Base-by-base conservation (phyloP, 2,113 vertebrate species). In the Furnarius figulus region DNA sequence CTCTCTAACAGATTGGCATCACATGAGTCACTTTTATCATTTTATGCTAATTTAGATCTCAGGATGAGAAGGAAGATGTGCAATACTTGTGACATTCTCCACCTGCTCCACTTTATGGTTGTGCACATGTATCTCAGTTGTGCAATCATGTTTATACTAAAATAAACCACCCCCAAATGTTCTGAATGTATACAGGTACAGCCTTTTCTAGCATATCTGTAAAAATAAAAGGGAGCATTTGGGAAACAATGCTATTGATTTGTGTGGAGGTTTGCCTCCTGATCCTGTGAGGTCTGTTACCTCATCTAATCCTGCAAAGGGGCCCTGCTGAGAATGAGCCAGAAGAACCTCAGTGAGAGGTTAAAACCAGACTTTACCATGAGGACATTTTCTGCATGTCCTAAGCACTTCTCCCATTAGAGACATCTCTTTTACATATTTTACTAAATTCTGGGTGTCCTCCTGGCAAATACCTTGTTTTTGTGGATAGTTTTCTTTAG, bases 1-100 rank as follows among this genome's bases (percentile, higher is more conserved):
- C 88, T 96, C 84, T 95, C 63, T 77, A 85, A 76, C 49, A 96
- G 95, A 92, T 86, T 95, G 94, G 83, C 77, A 90, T 89, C 93
- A 94, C 42, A 78, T 65, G 85, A 93, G 72, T 96, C 88, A 84
- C 84, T 96, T 93, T 63, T 93, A 95, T 86, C 22, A 92, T 94
- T 96, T 95, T 71, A 87, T 85, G 88, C 49, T 89, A 95, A 94
- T 86, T 90, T 85, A 96, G 68, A 94, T 79, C 62, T 92, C 47
- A 47, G 88, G 83, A 92, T 74, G 72, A 90, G 89, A 92, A 90
- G 56, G 68, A 94, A 93, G 90, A 91, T 7, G 52, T 81, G 88
- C 90, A 96, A 79, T 79, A 65, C 83, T 89, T 89, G 46, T 87
- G 93, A 89, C 46, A 70, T 74, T 94, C 71, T 94, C 77, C 93